phyloP scores from a whole-genome alignment of 2,888 invertebrate species.

The Drosophila subsilvestris region DNA sequence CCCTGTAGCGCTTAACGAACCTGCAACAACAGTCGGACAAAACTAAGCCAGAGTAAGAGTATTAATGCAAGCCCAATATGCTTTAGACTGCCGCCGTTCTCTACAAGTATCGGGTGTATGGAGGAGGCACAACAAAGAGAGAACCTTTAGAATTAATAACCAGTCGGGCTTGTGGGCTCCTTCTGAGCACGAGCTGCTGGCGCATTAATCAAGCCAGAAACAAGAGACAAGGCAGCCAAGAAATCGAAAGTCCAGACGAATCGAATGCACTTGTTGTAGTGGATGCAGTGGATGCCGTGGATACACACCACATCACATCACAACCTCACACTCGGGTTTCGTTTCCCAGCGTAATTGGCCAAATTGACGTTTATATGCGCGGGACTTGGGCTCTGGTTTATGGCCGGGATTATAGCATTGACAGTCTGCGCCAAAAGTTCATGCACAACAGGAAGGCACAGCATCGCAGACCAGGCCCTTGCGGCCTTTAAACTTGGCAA shows the following conservation, averaged over 20 bases:
- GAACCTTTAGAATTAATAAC: conserved; percentile 71
- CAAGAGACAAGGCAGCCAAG: conserved; percentile 66
- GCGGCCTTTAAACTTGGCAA: conserved; percentile 57
- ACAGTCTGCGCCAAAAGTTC: conserved; percentile 57
- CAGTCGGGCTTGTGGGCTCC: conserved; percentile 33
- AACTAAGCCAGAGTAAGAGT: too few species aligned
- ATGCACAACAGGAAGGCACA: conserved; percentile 61
- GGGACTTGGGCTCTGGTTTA: conserved; percentile 42
- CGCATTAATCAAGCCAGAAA: conserved; percentile 72
- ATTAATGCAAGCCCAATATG: not conserved
- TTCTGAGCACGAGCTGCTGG: conserved; percentile 64
- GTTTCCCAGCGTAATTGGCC: conserved; percentile 66
- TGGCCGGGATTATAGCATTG: conserved; percentile 70
- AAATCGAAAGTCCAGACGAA: conserved; percentile 69
- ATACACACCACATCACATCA: not conserved
- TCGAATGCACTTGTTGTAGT: conserved; percentile 62
- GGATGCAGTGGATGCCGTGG: not conserved
- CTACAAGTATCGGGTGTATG: conserved; percentile 14
- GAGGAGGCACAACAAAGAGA: conserved; percentile 25
- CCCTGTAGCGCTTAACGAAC: not conserved
- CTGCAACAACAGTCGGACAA: too few species aligned
- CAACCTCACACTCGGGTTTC: not conserved
- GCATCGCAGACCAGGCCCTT: conserved; percentile 13
- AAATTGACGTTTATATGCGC: conserved; percentile 76
- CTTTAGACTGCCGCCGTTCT: not conserved